Evolutionary conservation across 2,797 vertebrate species (phyloP), one percentile per base, ranked within the genome.

Genomic region (Micrastur ruficollis): DNA sequence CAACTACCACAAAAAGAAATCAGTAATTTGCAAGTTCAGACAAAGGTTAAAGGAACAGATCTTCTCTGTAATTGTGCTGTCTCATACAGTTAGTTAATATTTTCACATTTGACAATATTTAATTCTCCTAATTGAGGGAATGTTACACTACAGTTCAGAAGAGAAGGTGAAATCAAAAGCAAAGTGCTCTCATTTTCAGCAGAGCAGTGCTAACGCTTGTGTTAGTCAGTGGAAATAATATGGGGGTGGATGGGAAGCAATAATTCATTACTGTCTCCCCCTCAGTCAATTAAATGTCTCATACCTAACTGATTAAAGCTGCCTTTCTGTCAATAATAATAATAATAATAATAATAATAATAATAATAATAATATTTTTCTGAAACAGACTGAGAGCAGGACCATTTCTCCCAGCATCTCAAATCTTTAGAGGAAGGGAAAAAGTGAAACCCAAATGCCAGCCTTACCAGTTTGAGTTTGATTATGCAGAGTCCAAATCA

Each of bases 11-110:
- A 96, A 91, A 95, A 84, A 90, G 66, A 93, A 94, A 86, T 79
- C 68, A 58, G 42, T 95, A 79, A 79, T 95, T 95, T 97, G 47
- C 56, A 95, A 91, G 91, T 96, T 96, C 86, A 92, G 83, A 26
- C 80, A 76, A 86, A 95, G 52, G 78, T 96, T 92, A 93, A 70
- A 94, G 78, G 91, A 74, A 76, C 29, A 91, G 62, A 31, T 53
- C 44, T 68, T 56, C 76, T 80, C 44, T 89, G 14, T 89, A 72
- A 80, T 90, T 76, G 46, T 89, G 46, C 46, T 47, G 65, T 81
- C 74, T 88, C 71, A 34, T 52, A 55, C 61, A 88, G 31, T 83
- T 86, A 71, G 70, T 53, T 87, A 89, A 82, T 89, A 95, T 92
- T 93, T 55, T 90, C 76, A 63, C 44, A 25, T 94, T 72, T 67